Conservation (phyloP, 2,113 vertebrate genomes). For the Gambusia affinis region DNA sequence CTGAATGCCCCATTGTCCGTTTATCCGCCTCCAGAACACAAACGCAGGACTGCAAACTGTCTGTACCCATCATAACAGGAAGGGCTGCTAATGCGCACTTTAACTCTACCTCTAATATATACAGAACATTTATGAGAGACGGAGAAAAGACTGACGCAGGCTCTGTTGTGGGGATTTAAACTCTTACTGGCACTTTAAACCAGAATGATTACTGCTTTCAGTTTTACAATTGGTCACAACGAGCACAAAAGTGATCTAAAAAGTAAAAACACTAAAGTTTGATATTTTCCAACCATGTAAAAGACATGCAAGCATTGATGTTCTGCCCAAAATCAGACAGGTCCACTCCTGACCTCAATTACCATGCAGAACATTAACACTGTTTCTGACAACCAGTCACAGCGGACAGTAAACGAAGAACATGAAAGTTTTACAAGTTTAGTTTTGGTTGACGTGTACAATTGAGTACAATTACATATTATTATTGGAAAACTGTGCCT, state of each 20-base stretch:
- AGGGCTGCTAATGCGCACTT: background rate
- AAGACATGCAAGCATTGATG: background rate
- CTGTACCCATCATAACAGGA: background rate
- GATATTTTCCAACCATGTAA: background rate
- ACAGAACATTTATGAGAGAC: background rate
- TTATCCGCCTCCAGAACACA: constrained; percentile 5
- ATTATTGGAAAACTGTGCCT: too few species aligned
- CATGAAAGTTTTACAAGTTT: background rate
- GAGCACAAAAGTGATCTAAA: background rate
- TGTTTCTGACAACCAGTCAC: background rate
- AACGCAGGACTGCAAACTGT: background rate
- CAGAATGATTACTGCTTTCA: background rate
- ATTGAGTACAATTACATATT: too few species aligned
- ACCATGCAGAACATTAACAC: background rate
- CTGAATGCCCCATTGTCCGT: constrained; percentile 46
- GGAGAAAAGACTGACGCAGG: background rate
- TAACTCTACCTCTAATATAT: background rate
- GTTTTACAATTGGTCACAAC: background rate
- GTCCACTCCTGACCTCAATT: background rate
- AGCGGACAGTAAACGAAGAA: background rate
- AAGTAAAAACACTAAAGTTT: background rate
- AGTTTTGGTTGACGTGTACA: too few species aligned
- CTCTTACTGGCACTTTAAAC: background rate
- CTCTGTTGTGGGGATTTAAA: background rate
- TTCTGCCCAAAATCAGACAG: background rate